Percentiles rank a stretch among this genome's conserved stretches.
These are phyloP conservation scores for Psephotus haematonotus DNA, from an alignment of 2,113 vertebrate genomes.

Conservation along the genomic window DNA sequence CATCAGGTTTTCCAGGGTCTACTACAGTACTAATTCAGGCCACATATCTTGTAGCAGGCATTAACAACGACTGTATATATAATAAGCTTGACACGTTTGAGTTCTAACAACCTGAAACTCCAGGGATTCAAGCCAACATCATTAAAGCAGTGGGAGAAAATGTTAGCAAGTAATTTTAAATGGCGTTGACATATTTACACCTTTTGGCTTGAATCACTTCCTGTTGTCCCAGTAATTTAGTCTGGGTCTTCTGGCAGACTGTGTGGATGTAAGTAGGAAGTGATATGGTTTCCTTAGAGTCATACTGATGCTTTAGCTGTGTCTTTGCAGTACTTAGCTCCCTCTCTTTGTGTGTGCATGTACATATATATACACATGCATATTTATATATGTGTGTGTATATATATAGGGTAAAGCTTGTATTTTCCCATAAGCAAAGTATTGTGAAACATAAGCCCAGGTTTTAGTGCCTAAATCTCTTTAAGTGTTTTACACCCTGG, in stretches of 20 bases:
- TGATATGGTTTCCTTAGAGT: background rate
- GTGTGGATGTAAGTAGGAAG: background rate
- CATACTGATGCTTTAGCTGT: background rate
- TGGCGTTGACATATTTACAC: background rate
- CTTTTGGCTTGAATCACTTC: background rate
- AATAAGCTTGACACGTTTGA: background rate
- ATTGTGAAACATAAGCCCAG: background rate
- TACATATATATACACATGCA: too few species aligned
- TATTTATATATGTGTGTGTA: background rate
- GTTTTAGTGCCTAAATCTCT: background rate
- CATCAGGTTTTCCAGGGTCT: background rate
- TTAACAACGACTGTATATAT: background rate
- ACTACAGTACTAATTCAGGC: background rate
- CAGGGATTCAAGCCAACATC: constrained; percentile 2
- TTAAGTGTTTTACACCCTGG: background rate
- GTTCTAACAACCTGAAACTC: constrained; percentile 2
- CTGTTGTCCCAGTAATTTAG: background rate
- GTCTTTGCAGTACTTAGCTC: background rate
- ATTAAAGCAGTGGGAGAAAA: constrained; percentile 11
- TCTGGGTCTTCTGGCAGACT: background rate
- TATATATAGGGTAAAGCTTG: background rate
- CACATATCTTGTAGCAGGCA: background rate
- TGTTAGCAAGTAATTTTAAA: background rate
- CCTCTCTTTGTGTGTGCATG: background rate
- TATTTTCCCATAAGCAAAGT: background rate